phyloP scores from a whole-genome alignment of 2,888 invertebrate genomes.

The Ophion obscuratus region DNA sequence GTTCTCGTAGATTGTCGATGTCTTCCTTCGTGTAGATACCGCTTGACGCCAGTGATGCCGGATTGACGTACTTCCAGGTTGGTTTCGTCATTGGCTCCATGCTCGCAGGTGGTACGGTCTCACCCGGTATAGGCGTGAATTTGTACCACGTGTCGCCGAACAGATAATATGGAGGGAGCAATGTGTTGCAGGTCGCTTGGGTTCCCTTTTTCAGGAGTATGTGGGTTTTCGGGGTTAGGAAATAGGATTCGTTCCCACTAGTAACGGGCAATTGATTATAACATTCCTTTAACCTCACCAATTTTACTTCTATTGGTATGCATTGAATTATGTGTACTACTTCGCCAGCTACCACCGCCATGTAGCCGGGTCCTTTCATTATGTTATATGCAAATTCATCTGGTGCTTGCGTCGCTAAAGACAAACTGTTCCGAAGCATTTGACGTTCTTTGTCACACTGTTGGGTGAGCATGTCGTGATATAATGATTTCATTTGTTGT shows the following conservation, averaged over 20 bases:
- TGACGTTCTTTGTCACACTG: too few species aligned
- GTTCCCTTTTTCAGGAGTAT: not conserved
- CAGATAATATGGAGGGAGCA: not conserved
- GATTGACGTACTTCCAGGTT: slow-evolving; percentile 47
- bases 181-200: not conserved
- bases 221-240: not conserved
- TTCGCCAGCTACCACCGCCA: too few species aligned
- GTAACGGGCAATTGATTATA: not conserved
- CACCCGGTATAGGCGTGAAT: slow-evolving; percentile 28
- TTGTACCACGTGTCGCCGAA: slow-evolving; percentile 66
- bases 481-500: too few species aligned
- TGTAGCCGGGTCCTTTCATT: too few species aligned
- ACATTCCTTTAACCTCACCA: not conserved
- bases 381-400: too few species aligned
- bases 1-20: slow-evolving; percentile 26
- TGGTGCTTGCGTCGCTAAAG: too few species aligned
- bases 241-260: not conserved
- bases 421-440: not conserved
- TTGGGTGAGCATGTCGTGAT: too few species aligned
- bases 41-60: not conserved
- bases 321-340: too few species aligned
- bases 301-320: too few species aligned
- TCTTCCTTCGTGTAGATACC: slow-evolving; percentile 24
- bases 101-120: not conserved
- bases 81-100: slow-evolving; percentile 26